Conservation (phyloP, 2,113 vertebrate genomes). For the Stomatorhinus ivindoensis region DNA sequence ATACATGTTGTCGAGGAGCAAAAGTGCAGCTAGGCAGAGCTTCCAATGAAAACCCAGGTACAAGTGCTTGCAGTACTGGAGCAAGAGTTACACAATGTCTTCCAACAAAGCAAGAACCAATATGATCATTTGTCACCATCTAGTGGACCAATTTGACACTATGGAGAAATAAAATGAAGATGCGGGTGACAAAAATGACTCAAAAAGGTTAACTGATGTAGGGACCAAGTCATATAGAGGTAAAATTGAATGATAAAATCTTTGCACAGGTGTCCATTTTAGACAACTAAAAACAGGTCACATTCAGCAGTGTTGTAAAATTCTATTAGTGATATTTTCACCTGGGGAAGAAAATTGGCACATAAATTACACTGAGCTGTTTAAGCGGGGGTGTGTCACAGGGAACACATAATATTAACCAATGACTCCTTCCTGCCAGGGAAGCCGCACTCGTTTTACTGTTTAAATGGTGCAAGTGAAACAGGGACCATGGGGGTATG, state of each 20-base stretch:
- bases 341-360: not conserved
- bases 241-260: not conserved
- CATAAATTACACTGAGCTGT: not conserved
- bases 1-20: not conserved
- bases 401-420: not conserved
- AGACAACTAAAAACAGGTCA: not conserved
- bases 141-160: conserved; percentile 39
- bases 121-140: conserved; percentile 50
- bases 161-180: not conserved
- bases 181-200: not conserved
- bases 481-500: not conserved
- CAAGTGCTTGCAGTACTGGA: not conserved
- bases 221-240: not conserved
- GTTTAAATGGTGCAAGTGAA: not conserved
- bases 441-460: not conserved
- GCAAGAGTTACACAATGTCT: not conserved
- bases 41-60: not conserved
- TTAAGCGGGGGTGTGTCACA: not conserved
- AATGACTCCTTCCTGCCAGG: not conserved
- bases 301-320: not conserved
- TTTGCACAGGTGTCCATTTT: not conserved
- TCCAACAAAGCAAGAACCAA: not conserved
- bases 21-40: not conserved
- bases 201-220: not conserved
- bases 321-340: not conserved